A percentile compares a stretch with the other conserved stretches of the same genome.
These are phyloP conservation scores for Drosophila macrothrix DNA, from an alignment of 2,888 invertebrate species.

Conservation along the genomic window DNA sequence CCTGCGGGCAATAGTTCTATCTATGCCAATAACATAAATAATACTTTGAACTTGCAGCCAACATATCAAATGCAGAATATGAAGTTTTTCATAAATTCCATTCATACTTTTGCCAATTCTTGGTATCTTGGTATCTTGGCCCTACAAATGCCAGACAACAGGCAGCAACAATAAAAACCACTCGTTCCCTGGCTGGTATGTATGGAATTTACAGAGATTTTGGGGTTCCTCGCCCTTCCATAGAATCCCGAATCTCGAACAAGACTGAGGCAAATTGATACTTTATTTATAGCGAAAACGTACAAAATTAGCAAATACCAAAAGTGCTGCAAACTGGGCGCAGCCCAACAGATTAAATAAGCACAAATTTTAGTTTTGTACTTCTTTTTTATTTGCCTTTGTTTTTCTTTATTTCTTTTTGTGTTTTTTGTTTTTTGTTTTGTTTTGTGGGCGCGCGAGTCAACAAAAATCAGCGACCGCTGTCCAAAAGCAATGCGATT, in stretches of 20 bases:
- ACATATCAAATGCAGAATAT: constrained; percentile 23
- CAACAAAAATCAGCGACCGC: constrained; percentile 45
- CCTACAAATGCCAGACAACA: constrained; percentile 24
- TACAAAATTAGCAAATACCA: constrained; percentile 64
- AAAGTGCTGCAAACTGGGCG: constrained; percentile 48
- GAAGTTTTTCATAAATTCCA: constrained; percentile 56
- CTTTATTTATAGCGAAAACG: constrained; percentile 70
- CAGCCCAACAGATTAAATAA: constrained; percentile 59
- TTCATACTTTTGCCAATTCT: constrained; percentile 39
- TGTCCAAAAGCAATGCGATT: constrained; percentile 36
- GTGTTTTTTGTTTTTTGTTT: constrained; percentile 1
- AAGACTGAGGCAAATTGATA: constrained; percentile 52
- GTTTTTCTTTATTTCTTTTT: background rate
- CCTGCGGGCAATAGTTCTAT: too few species aligned
- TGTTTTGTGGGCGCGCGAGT: constrained; percentile 47
- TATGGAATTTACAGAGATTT: constrained; percentile 58
- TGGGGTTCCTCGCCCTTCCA: constrained; percentile 55
- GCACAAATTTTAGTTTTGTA: constrained; percentile 29
- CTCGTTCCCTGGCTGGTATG: constrained; percentile 43
- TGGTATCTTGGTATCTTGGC: constrained; percentile 33
- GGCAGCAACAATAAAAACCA: constrained; percentile 19
- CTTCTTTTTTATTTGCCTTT: constrained; percentile 9
- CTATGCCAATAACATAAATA: background rate
- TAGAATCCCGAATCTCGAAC: constrained; percentile 57
- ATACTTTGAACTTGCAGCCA: constrained; percentile 17